Evolutionary conservation across 2,888 invertebrate genomes (phyloP).

Genomic region (Drosophila paranaensis): DNA sequence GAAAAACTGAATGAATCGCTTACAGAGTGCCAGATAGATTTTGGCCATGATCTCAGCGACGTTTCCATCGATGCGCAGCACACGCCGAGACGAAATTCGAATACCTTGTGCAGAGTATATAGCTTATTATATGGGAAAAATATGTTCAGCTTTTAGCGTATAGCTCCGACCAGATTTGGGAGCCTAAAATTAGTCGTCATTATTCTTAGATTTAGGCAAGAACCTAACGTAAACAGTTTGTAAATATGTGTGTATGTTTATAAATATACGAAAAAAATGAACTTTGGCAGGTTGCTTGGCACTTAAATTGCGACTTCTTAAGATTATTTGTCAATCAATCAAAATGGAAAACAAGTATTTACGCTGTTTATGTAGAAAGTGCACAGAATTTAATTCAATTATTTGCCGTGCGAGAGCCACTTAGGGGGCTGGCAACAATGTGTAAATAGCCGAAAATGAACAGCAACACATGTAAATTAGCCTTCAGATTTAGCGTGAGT

Average conservation of each 20-base stretch:
- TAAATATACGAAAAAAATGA: background rate
- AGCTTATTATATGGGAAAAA: slow-evolving; percentile 1
- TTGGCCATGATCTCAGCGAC: background rate
- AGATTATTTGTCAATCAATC: slow-evolving; percentile 5
- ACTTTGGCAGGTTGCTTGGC: background rate
- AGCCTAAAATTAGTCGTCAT: slow-evolving; percentile 3
- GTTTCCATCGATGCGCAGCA: background rate
- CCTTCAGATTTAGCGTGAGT: slow-evolving; percentile 33
- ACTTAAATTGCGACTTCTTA: background rate
- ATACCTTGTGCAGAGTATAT: background rate
- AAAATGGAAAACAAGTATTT: slow-evolving; percentile 6
- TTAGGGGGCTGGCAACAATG: slow-evolving; percentile 17
- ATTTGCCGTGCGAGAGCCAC: slow-evolving; percentile 3
- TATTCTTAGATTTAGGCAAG: slow-evolving; percentile 9
- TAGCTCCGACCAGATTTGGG: background rate
- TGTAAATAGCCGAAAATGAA: slow-evolving; percentile 45
- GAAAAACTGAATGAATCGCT: background rate
- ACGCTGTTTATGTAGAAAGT: background rate
- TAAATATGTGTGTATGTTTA: background rate
- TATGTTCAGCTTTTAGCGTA: background rate
- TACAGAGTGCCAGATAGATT: background rate
- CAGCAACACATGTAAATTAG: slow-evolving; percentile 48
- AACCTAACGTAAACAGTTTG: background rate
- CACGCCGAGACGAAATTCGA: background rate
- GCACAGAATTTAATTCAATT: background rate